Evolutionary conservation across 1,140 invertebrate genomes (phyloP).

Genomic region (Paralvinella palmiformis): DNA sequence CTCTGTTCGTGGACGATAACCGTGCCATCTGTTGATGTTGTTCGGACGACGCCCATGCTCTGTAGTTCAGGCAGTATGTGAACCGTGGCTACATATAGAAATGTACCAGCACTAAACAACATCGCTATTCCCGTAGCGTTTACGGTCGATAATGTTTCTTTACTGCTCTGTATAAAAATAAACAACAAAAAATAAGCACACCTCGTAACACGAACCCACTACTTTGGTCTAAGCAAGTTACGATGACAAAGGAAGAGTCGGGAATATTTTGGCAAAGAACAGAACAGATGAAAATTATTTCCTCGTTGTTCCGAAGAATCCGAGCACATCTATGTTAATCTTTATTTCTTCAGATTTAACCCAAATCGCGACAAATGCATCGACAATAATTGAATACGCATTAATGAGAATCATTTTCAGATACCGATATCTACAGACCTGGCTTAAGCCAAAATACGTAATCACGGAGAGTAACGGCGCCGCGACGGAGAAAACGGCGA

Average conservation of each 20-base stretch:
- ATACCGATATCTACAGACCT: slow-evolving; percentile 54
- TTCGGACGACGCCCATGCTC: slow-evolving; percentile 29
- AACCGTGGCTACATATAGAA: slow-evolving; percentile 96
- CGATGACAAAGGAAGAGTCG: too few species aligned
- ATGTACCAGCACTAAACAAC: slow-evolving; percentile 97
- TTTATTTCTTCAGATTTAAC: too few species aligned
- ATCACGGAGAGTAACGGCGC: slow-evolving; percentile 84
- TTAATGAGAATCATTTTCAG: neutral
- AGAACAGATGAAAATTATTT: too few species aligned
- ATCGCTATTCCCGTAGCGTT: slow-evolving; percentile 94
- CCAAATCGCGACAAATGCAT: too few species aligned
- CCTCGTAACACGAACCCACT: too few species aligned
- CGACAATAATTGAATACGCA: too few species aligned
- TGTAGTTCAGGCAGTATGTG: slow-evolving; percentile 90
- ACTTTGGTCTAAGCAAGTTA: too few species aligned
- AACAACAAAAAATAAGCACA: too few species aligned
- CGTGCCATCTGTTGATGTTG: slow-evolving; percentile 50
- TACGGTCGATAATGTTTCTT: slow-evolving; percentile 62
- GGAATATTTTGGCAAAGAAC: too few species aligned
- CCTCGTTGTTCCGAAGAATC: too few species aligned
- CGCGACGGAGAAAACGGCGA: slow-evolving; percentile 88
- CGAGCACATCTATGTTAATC: too few species aligned
- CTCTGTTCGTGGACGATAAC: slow-evolving; percentile 50
- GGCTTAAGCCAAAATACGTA: slow-evolving; percentile 87
- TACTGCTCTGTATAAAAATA: slow-evolving; percentile 44